A percentile compares a stretch with the other conserved stretches of the same genome.
These are phyloP conservation scores for Harpagoxenus sublaevis DNA, from an alignment of 2,888 invertebrate genomes.

Conservation along the genomic window DNA sequence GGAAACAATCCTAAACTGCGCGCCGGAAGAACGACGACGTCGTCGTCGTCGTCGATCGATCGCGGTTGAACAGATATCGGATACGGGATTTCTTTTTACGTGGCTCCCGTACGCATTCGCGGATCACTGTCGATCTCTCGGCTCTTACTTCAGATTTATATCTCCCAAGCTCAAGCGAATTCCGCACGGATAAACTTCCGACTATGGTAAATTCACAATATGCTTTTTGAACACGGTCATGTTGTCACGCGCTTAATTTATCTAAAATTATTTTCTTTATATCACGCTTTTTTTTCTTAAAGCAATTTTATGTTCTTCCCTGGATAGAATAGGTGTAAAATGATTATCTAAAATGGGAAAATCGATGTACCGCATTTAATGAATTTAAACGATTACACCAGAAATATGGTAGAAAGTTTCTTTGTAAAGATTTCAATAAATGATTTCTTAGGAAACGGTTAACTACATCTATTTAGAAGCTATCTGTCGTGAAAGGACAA, in stretches of 20 bases:
- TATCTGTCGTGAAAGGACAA: background rate
- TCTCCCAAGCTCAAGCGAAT: background rate
- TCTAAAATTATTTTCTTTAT: slow-evolving; percentile 8
- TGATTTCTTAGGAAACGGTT: background rate
- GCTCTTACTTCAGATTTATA: slow-evolving; percentile 32
- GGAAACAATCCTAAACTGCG: slow-evolving; percentile 41
- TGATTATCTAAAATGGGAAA: background rate
- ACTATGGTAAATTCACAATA: background rate
- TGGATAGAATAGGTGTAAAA: background rate
- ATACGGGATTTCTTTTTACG: slow-evolving; percentile 8
- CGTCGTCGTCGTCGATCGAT: background rate
- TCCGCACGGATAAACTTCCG: background rate
- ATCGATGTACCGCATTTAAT: background rate
- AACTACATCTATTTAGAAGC: background rate
- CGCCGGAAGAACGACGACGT: background rate
- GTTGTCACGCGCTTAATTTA: background rate
- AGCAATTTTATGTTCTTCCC: background rate
- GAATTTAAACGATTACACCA: background rate
- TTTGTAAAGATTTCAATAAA: background rate
- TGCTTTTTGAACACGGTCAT: background rate
- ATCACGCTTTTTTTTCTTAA: background rate
- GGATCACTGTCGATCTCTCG: slow-evolving; percentile 5
- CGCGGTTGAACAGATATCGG: background rate
- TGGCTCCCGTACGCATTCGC: background rate
- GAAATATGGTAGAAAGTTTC: background rate